These are phyloP conservation scores for Coreoperca whiteheadi DNA, from an alignment of 2,113 vertebrate species.

Conservation along the genomic window DNA sequence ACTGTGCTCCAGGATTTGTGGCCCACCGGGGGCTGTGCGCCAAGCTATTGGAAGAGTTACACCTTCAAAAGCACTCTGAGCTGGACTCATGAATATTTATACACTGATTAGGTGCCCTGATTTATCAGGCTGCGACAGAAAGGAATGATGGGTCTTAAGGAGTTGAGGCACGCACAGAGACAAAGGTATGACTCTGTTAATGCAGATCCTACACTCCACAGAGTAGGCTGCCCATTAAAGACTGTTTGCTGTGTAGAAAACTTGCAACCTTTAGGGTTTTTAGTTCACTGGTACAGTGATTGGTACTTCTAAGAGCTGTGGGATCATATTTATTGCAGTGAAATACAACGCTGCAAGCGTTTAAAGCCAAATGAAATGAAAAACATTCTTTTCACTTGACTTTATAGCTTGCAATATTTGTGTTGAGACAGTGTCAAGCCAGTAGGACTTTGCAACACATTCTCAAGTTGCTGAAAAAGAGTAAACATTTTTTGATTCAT, in stretches of 20 bases:
- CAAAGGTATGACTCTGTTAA: conserved; percentile 57
- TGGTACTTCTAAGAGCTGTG: not conserved
- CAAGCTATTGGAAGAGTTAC: conserved; percentile 82
- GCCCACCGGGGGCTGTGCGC: conserved; percentile 48
- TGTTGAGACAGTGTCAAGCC: conserved; percentile 2
- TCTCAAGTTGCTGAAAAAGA: not conserved
- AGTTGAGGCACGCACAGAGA: conserved; percentile 56
- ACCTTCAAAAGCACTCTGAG: conserved; percentile 75
- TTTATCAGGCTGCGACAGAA: conserved; percentile 76
- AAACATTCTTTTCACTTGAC: not conserved
- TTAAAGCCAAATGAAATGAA: not conserved
- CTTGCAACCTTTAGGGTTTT: conserved; percentile 11
- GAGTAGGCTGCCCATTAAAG: conserved; percentile 58
- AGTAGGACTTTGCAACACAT: not conserved
- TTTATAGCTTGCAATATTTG: conserved; percentile 7
- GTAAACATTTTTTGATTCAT: not conserved
- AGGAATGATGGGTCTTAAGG: conserved; percentile 71
- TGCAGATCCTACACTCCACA: conserved; percentile 53
- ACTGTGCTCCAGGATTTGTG: conserved; percentile 62
- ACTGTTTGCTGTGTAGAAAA: conserved; percentile 27
- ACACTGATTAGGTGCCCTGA: conserved; percentile 80
- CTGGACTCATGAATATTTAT: conserved; percentile 84
- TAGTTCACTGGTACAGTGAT: conserved; percentile 23
- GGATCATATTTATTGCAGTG: conserved; percentile 12
- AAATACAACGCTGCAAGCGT: not conserved